Evolutionary conservation across 37 sponge, comb jelly and placozoan genomes (phyloP).

Genomic region (Diacarnus erythraeanus): DNA sequence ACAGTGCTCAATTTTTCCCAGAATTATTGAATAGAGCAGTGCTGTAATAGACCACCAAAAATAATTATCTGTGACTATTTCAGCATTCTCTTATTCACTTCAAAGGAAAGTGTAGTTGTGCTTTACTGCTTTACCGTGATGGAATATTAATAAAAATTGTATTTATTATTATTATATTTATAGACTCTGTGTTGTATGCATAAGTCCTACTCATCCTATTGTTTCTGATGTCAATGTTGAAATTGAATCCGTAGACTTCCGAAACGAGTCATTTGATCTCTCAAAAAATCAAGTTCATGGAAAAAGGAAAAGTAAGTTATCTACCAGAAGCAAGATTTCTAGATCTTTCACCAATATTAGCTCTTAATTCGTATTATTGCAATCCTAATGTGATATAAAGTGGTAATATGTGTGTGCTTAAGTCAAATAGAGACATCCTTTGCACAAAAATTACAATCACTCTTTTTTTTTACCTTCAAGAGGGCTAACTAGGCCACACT

Average conservation of each 20-base stretch:
- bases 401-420: too few relatives aligned
- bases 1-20: too few relatives aligned
- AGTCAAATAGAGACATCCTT: too few relatives aligned
- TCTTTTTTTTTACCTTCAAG: too few relatives aligned
- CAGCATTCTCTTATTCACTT: neutral
- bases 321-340: neutral
- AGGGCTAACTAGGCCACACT: too few relatives aligned
- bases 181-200: slow-evolving; percentile 61
- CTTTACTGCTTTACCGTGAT: neutral
- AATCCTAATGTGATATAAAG: neutral
- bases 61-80: neutral
- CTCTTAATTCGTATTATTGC: neutral
- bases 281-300: slow-evolving; percentile 40
- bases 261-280: slow-evolving; percentile 30
- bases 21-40: too few relatives aligned
- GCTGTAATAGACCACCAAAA: too few relatives aligned
- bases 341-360: too few relatives aligned
- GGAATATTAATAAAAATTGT: neutral
- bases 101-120: slow-evolving; percentile 12
- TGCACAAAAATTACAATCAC: too few relatives aligned
- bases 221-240: slow-evolving; percentile 8
- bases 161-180: neutral
- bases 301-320: slow-evolving; percentile 72
- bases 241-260: slow-evolving; percentile 40
- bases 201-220: slow-evolving; percentile 53